Evolutionary conservation across 2,797 vertebrate genomes (phyloP), one percentile per base, ranked within the genome.

Genomic region (Coccyzus lansbergi): DNA sequence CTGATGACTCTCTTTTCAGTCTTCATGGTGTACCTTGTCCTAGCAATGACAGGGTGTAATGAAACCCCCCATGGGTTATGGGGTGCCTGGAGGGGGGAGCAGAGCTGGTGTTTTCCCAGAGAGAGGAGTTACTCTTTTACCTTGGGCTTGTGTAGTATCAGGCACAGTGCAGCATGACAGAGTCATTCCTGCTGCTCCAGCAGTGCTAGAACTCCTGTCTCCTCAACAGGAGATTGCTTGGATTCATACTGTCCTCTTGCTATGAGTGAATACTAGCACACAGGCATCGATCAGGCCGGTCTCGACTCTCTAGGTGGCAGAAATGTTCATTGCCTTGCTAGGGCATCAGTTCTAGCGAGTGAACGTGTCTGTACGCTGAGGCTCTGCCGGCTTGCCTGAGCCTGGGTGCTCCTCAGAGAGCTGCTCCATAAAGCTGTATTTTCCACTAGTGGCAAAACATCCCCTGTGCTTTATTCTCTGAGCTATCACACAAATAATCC

Each of bases 91-190:
- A 59, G 42, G 20, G 31, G 11, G 44, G 14, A 68, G 20, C 36
- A 69, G 62, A 52, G 26, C 31, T 42, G 31, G 31, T 4, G 0
- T 53, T 29, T 29, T 15, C 56, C 34, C 7, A 4, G 28, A 38
- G 16, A n/a, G 12, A 6, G 10, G 21, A 40, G 6, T 2, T 58
- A 11, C 26, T 34, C 12, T 59, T 28, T 55, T 53, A 12, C 33
- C 3, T 0, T 17, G 60, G 42, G 7, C 18, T 85, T 12, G n/a
- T 15, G 25, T 17, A 28, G 52, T 3, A 0, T 69, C 9, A 3
- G 48, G 44, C 31, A 20, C 0, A 0, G 6, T 34, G 36, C n/a
- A 15, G 48, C 3, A 2, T 1, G 0, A 21, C 38, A 33, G 24
- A 20, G 15, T 22, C 0, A 0, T 15, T 51, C 14, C 15, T 4